Evolutionary conservation across 2,888 invertebrate genomes (phyloP), one percentile per base, ranked within the genome.

Genomic region (Cephalotes varians): DNA sequence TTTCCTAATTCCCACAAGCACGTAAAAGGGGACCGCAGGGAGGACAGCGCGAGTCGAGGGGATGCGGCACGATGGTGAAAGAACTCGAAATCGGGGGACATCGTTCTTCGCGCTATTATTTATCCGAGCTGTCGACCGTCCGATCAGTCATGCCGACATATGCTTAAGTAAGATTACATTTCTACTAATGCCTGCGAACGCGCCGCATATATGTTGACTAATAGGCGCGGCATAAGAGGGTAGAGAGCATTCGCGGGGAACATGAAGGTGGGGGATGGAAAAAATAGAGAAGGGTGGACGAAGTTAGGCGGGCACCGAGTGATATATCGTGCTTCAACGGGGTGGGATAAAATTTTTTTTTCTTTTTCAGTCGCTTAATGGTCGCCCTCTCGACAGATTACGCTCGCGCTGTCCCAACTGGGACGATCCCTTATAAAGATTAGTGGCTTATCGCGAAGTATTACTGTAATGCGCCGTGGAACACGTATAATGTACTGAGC

Each of bases 161-260:
- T 94, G 94, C 93, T 93, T 93, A 92, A 93, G 92, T 92, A 93
- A 94, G 94, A 94, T 94, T 94, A 94, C 94, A 93, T 93, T 93
- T 92, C 92, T 93, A 92, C 91, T 93, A 94, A 94, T 94, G 91
- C 90, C 88, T 79, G 85, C 64, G 82, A 62, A 86, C 81, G 85
- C 82, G 73, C 81, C 85, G 83, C 83, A 71, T 85, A 80, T 74
- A 80, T 54, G 73, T 76, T 64, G 84, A 49, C 86, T 83, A 85
- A 88, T 90, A 87, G 82, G 84, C 84, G 69, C 82, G 81, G 58
- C 64, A 60, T 47, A 69, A 62, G 81, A 67, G 67, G 80, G 62
- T 37, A 67, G n/a, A 80, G 40, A 47, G 67, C 67, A 77, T 58
- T 74, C 60, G 34, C 60, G 72, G 67, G 73, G 44, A 51, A 69